Evolutionary conservation across 2,797 vertebrate species (phyloP), one percentile per base, ranked within the genome.

Genomic region (Paratrypauchen microcephalus): DNA sequence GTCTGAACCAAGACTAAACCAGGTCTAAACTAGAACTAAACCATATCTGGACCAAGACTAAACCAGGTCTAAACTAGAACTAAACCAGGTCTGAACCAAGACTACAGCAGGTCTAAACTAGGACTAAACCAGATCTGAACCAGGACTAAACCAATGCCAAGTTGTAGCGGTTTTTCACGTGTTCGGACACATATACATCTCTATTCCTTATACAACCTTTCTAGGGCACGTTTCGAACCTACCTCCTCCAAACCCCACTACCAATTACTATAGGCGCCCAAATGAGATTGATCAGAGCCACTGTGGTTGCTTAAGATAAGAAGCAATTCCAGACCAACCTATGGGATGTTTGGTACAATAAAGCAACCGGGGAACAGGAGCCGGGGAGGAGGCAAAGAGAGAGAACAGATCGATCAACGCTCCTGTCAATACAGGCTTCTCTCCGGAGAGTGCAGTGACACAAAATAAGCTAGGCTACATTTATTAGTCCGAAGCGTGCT

Each of bases 341-440:
- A 83, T 81, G 72, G 69, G 76, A 73, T 66, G 57, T 52, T 65
- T 59, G 80, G 32, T 12, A 76, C 26, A 36, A 73, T 0, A 26
- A 73, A 69, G 59, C 2, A 13, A 45, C 47, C 47, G 23, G 19
- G 41, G 54, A 26, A 67, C 58, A 66, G 3, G 5, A 66, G 65
- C 62, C 6, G 56, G 36, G 76, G 50, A 45, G 59, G 66, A 69
- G 68, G 48, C 23, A 24, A 13, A 0, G 57, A 61, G 68, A 82
- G 76, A 78, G 74, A 80, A 73, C 71, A 69, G 82, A 89, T 91
- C 78, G 90, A 91, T 90, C 84, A 83, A 65, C 73, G 72, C 73
- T 75, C 68, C 71, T 84, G 83, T 88, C 89, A 50, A 87, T 91
- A 80, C 1, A 6, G 55, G 56, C 72, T 45, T 77, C 73, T 80